Percentiles rank a stretch among this genome's conserved stretches.
Evolutionary conservation across 2,888 invertebrate species (phyloP).

Genomic region (Adelognathus sp.): DNA sequence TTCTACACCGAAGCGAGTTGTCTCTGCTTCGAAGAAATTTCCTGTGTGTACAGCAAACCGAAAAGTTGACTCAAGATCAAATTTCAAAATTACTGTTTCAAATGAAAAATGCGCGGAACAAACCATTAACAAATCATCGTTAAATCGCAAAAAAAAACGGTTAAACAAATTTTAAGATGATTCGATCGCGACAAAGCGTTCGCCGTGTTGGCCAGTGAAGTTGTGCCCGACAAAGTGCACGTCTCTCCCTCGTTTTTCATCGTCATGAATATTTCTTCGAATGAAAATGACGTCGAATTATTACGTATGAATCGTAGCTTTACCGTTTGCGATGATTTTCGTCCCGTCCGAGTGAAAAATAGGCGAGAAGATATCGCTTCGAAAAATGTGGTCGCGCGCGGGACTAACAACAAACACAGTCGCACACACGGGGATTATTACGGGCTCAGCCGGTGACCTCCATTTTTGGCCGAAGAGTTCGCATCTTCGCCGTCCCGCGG

Average conservation of each 20-base stretch:
- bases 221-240: slow-evolving; percentile 14
- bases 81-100: too few species aligned
- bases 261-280: slow-evolving; percentile 41
- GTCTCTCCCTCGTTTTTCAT: slow-evolving; percentile 73
- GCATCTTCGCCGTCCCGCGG: slow-evolving; percentile 66
- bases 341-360: slow-evolving; percentile 44
- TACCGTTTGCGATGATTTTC: slow-evolving; percentile 52
- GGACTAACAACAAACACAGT: slow-evolving; percentile 53
- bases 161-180: background rate
- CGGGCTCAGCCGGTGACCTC: slow-evolving; percentile 69
- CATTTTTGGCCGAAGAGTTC: slow-evolving; percentile 72
- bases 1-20: too few species aligned
- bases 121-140: too few species aligned
- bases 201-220: slow-evolving; percentile 20
- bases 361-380: slow-evolving; percentile 57
- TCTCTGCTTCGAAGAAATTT: too few species aligned
- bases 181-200: background rate
- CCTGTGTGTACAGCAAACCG: too few species aligned
- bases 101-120: too few species aligned
- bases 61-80: too few species aligned
- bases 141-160: too few species aligned
- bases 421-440: too few species aligned
- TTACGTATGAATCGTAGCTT: slow-evolving; percentile 23
- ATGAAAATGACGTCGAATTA: slow-evolving; percentile 4
- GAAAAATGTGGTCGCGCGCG: slow-evolving; percentile 56